Percentiles rank a stretch among this genome's conserved stretches.
Evolutionary conservation across 2,888 invertebrate species (phyloP).

Genomic region (Andricus curvator): DNA sequence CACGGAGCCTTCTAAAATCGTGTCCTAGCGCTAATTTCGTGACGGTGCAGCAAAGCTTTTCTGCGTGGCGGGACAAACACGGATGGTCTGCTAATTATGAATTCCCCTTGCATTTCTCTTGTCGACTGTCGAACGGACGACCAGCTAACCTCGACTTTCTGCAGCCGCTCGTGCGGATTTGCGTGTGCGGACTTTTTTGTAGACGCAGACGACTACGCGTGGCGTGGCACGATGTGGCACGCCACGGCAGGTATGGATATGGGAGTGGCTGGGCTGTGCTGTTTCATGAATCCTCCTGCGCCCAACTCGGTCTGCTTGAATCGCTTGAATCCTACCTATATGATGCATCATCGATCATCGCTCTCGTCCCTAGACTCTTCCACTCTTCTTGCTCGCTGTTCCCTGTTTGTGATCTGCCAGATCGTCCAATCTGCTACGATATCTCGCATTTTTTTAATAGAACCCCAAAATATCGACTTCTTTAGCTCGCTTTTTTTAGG

Average conservation of each 20-base stretch:
- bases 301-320: slow-evolving; percentile 38
- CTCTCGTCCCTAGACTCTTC: slow-evolving; percentile 8
- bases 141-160: slow-evolving; percentile 46
- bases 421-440: background rate
- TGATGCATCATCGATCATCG: slow-evolving; percentile 27
- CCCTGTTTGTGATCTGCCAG: background rate
- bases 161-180: slow-evolving; percentile 55
- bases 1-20: background rate
- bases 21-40: slow-evolving; percentile 9
- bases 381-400: background rate
- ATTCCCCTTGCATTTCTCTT: slow-evolving; percentile 56
- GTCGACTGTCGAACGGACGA: slow-evolving; percentile 46
- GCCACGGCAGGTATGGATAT: slow-evolving; percentile 50
- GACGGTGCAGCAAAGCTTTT: background rate
- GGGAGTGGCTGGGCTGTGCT: slow-evolving; percentile 43
- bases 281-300: slow-evolving; percentile 41
- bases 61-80: background rate
- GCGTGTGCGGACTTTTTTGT: slow-evolving; percentile 66
- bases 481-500: background rate
- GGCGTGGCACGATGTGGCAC: slow-evolving; percentile 44
- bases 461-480: background rate
- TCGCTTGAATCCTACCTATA: slow-evolving; percentile 25
- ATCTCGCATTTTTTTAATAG: background rate
- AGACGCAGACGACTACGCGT: slow-evolving; percentile 60
- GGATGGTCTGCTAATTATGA: slow-evolving; percentile 53